Evolutionary conservation across 2,113 vertebrate species (phyloP), one percentile per base, ranked within the genome.

Genomic region (Isurus oxyrinchus): DNA sequence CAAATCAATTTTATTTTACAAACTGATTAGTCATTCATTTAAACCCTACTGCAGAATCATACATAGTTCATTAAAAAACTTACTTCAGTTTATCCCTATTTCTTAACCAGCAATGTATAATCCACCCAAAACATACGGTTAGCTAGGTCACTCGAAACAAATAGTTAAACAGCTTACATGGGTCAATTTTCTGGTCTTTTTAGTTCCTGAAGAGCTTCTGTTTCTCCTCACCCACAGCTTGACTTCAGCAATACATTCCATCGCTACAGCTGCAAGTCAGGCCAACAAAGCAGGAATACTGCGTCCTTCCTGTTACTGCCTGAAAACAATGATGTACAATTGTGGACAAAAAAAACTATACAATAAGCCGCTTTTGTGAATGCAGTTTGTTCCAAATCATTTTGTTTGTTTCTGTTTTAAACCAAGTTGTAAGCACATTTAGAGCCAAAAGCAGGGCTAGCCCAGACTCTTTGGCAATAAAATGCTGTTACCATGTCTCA

Each of bases 161-260:
- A 40, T 16, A 63, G 61, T 94, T 94, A n/a, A 94, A 66, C 90
- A 94, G 59, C 57, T 94, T 94, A 94, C 90, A 61, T 63, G 7
- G 57, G 35, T 8, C 40, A 63, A 61, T 63, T 63, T 61, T 40
- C 59, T 23, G 90, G 16, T 40, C 90, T 40, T 94, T 94, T 63
- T 94, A 66, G 16, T 94, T 94, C 35, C 59, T 63, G 90, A 40
- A 94, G 90, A n/a, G 59, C 59, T 63, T 94, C 59, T 63, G 90
- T 94, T 63, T 94, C 90, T 94, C 90, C 59, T 94, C 59, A 94
- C 59, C 55, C 59, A 63, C 59, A 94, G 90, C 90, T n/a, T 63
- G 57, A 66, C 59, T 63, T 94, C 40, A 94, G 90, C 90, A 94
- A 94, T 40, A 63, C 90, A 94, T 94, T 94, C 90, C 90, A 63